Base-by-base conservation (phyloP, 2,797 vertebrate species). In the Sebastiscus tertius region DNA sequence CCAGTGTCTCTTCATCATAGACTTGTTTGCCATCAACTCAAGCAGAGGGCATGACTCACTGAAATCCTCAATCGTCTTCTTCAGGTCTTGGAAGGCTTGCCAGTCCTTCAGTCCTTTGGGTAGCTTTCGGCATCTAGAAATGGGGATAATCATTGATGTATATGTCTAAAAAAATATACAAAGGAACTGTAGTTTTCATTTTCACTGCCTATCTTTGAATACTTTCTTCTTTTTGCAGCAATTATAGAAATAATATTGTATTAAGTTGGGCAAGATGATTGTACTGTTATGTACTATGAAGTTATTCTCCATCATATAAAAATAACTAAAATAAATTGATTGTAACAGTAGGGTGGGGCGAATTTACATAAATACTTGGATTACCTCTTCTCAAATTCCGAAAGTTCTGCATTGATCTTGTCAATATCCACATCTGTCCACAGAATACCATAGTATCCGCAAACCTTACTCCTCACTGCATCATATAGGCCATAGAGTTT, bases 1-100 rank as follows among this genome's bases (percentile, higher is more conserved):
- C 97, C 98, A 98, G 90, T 99, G 98, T 10, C 97, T 94, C 6
- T 87, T 89, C 94, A 96, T 96, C 97, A 98, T 96, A 76, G 97
- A 97, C 83, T 96, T 96, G 84, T 92, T 96, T 68, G 96, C 93
- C 97, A 98, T 97, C 68, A 91, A 84, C 74, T 97, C 97, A 79
- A 99, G 94, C 77, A 99, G 88, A 0, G 96, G 96, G 77, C 97
- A 99, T 13, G 96, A 97, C 87, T 98, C 97, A 22, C 83, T 97
- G 81, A 98, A 97, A 61, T 99, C 96, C 63, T 97, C 97, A 31
- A 98, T 96, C 1, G 75, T 97, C 89, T 94, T 97, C 92, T 95
- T 97, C 27, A 98, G 92, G 72, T 98, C 97, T 71, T 94, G 76
- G 83, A 97, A 98, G 2, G 97, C 96, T 87, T 96, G 95, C 97